Conservation (phyloP, 2,888 invertebrate species). For the Sinopyrophorus schimmeli region DNA sequence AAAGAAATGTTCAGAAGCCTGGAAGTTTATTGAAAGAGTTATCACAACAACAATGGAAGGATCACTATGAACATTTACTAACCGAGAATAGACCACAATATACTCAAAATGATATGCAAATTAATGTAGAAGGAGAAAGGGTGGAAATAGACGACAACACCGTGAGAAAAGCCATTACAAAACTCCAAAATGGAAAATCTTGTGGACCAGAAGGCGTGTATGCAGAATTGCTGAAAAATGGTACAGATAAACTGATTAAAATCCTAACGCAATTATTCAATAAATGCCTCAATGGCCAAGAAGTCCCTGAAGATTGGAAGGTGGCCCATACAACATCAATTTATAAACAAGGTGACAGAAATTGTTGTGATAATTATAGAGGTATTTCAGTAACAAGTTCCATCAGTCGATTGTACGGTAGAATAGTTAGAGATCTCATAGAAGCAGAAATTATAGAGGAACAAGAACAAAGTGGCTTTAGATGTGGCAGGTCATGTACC, state of each 20-base stretch:
- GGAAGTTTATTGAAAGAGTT: constrained; percentile 1
- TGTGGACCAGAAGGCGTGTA: constrained; percentile 2
- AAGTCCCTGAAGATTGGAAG: constrained; percentile 7
- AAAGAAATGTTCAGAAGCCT: background rate
- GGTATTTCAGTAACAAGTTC: constrained; percentile 11
- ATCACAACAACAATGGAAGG: constrained; percentile 3
- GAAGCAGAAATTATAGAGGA: constrained; percentile 7
- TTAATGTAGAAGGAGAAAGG: constrained; percentile 1
- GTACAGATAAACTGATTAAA: constrained; percentile 1
- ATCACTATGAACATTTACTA: constrained; percentile 1
- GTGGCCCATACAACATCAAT: constrained; percentile 8
- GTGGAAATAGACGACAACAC: constrained; percentile 1
- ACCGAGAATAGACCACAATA: background rate
- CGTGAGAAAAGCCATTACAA: constrained; percentile 1
- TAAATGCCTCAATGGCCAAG: background rate
- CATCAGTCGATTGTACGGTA: constrained; percentile 1
- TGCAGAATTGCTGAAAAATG: constrained; percentile 2
- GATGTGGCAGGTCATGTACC: constrained; percentile 4
- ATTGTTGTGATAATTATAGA: constrained; percentile 12
- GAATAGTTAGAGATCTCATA: constrained; percentile 7
- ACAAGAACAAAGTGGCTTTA: constrained; percentile 8
- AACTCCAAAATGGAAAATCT: constrained; percentile 3
- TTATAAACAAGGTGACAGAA: constrained; percentile 11
- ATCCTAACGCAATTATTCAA: constrained; percentile 1
- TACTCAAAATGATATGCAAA: background rate